Evolutionary conservation across 2,113 vertebrate genomes (phyloP).

Genomic region (Vireo altiloquus): DNA sequence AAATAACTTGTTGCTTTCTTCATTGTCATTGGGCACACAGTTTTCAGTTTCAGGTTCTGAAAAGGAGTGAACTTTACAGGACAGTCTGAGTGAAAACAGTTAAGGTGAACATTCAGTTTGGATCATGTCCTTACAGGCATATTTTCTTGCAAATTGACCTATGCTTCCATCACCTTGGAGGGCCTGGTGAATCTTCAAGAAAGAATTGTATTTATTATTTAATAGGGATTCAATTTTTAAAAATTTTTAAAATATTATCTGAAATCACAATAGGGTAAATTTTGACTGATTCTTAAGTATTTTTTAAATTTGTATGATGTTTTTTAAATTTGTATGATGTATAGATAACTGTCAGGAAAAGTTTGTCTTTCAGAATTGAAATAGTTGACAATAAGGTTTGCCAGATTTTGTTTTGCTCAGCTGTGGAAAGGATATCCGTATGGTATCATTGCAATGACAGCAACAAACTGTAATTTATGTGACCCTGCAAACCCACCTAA

Average conservation of each 20-base stretch:
- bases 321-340: background rate
- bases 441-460: background rate
- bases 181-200: background rate
- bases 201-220: background rate
- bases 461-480: background rate
- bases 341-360: background rate
- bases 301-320: too few species aligned
- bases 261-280: background rate
- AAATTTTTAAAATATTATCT: background rate
- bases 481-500: background rate
- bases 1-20: background rate
- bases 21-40: background rate
- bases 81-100: background rate
- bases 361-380: background rate
- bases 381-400: background rate
- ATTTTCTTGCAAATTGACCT: background rate
- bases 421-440: background rate
- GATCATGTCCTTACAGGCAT: background rate
- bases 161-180: background rate
- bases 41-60: background rate
- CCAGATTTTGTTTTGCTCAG: background rate
- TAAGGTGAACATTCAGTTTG: background rate
- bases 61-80: background rate
- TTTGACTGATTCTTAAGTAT: background rate
- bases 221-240: background rate